A percentile compares a stretch with the other conserved stretches of the same genome.
Evolutionary conservation across 2,113 vertebrate species (phyloP).

Genomic region (Antechinus flavipes): DNA sequence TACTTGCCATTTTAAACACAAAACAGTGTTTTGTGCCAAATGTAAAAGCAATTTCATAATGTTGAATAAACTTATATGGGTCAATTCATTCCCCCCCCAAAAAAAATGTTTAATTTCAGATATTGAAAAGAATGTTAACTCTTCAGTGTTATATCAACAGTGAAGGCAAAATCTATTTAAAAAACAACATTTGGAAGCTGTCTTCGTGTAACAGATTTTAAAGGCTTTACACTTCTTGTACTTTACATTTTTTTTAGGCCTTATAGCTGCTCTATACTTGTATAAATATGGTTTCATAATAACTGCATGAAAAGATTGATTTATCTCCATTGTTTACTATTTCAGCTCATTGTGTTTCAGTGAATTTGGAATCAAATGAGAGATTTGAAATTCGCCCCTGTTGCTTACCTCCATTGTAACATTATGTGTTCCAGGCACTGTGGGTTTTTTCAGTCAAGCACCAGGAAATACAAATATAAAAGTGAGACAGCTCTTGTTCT

Average conservation of each 20-base stretch:
- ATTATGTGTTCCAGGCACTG: not conserved
- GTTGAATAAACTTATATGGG: constrained; percentile 4
- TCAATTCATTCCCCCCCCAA: constrained; percentile 5
- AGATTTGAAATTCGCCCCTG: not conserved
- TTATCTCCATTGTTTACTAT: not conserved
- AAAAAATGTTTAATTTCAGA: constrained; percentile 20
- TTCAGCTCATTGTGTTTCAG: not conserved
- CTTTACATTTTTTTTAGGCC: not conserved
- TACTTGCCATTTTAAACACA: not conserved
- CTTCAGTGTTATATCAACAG: not conserved
- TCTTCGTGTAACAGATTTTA: not conserved
- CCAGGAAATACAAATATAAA: not conserved
- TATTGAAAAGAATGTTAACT: constrained; percentile 31
- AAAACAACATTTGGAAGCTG: not conserved
- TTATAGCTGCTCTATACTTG: not conserved
- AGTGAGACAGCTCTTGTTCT: not conserved
- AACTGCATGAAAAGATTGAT: constrained; percentile 37
- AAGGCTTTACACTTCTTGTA: not conserved
- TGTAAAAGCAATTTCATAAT: constrained; percentile 31
- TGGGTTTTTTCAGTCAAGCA: too few relatives aligned
- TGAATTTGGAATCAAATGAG: not conserved
- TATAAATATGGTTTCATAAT: not conserved
- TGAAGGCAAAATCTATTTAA: not conserved
- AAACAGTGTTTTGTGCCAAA: constrained; percentile 30
- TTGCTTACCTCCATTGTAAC: not conserved